A percentile compares a stretch with the other conserved stretches of the same genome.
Conservation (phyloP, 2,797 vertebrate species). For the Leptatherina wallacei region DNA sequence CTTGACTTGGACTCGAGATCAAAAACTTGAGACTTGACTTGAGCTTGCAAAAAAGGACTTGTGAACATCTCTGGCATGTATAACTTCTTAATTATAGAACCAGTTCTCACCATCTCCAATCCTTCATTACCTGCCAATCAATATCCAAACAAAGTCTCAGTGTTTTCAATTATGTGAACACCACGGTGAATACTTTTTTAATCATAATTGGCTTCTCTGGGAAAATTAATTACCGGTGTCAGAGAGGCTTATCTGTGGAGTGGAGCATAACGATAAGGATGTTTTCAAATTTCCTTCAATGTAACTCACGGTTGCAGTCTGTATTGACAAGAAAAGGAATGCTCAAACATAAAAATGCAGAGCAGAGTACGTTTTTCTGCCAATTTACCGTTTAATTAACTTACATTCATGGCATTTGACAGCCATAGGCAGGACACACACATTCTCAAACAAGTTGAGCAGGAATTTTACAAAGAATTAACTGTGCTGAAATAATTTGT, state of each 20-base stretch:
- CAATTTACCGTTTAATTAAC: not conserved
- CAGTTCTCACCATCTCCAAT: not conserved
- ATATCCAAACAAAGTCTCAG: not conserved
- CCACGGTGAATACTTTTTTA: not conserved
- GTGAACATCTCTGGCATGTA: not conserved
- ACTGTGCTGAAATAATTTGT: not conserved
- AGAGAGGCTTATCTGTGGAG: not conserved
- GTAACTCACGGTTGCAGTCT: not conserved
- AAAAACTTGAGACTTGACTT: too few relatives aligned
- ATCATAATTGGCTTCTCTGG: slow-evolving; percentile 2
- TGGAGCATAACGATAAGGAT: not conserved
- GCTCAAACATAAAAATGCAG: not conserved
- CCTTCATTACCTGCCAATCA: not conserved
- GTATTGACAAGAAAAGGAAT: not conserved
- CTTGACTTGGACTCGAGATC: too few relatives aligned
- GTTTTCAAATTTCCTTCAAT: not conserved
- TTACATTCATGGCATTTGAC: not conserved
- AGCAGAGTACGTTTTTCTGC: not conserved
- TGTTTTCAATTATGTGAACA: slow-evolving; percentile 8
- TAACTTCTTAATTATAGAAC: not conserved
- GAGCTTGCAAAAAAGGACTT: too few relatives aligned
- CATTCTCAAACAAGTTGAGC: not conserved
- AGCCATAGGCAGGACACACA: not conserved
- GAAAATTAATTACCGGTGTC: not conserved
- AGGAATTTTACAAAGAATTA: not conserved